Conservation (phyloP, 2,113 vertebrate genomes). For the Aptenodytes forsteri region DNA sequence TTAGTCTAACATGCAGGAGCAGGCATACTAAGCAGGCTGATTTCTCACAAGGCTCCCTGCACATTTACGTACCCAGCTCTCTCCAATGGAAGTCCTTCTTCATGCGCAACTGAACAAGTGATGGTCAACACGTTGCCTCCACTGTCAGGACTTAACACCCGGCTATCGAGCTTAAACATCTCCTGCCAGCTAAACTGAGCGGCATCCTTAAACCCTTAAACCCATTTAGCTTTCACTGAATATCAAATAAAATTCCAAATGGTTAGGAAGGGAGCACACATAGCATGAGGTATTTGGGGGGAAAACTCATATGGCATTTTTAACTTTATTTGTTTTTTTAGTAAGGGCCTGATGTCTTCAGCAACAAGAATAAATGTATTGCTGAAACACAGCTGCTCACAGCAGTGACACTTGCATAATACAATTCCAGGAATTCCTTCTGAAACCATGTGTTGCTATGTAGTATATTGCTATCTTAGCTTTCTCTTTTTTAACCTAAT, state of each 20-base stretch:
- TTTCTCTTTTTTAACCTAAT: background rate
- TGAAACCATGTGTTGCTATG: background rate
- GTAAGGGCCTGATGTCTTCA: background rate
- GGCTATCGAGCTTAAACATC: fast-evolving
- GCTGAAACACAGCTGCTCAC: background rate
- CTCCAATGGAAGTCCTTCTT: background rate
- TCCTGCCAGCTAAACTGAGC: background rate
- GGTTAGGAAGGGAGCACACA: background rate
- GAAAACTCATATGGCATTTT: fast-evolving
- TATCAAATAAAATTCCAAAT: fast-evolving
- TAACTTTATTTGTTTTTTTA: background rate
- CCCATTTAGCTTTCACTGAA: background rate
- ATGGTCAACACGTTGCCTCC: background rate
- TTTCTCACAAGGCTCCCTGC: background rate
- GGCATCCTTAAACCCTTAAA: background rate
- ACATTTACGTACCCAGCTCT: fast-evolving
- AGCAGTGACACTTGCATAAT: background rate
- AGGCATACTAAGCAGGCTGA: background rate
- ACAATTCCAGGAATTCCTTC: background rate
- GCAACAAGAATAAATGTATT: background rate
- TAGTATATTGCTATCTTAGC: background rate
- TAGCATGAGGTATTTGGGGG: fast-evolving
- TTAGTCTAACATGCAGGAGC: background rate
- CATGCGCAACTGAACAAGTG: background rate
- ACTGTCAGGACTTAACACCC: fast-evolving